Conservation (phyloP, 2,797 vertebrate genomes). For the Acipenser oxyrinchus region DNA sequence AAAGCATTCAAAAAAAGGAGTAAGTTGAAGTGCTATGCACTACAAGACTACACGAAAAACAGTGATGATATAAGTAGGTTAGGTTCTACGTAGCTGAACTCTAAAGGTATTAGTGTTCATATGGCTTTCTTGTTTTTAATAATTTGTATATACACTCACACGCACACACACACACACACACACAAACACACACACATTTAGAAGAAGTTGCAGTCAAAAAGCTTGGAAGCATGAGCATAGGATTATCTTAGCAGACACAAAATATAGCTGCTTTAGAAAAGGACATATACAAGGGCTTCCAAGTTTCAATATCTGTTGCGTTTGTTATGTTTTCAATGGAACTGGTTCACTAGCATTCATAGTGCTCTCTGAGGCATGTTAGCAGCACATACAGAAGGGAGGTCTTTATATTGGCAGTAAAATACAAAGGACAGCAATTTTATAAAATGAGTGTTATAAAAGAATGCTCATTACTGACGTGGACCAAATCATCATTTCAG, state of each 20-base stretch:
- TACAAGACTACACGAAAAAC: conserved; percentile 43
- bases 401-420: too few species aligned
- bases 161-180: conserved; percentile 40
- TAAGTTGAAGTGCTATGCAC: conserved; percentile 47
- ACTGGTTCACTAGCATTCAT: neutral
- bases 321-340: conserved; percentile 11
- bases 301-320: conserved; percentile 15
- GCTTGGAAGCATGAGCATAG: conserved; percentile 27
- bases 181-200: conserved; percentile 16
- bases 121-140: conserved; percentile 68
- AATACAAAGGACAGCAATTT: too few species aligned
- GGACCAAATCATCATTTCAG: too few species aligned
- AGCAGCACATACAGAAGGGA: neutral
- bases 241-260: conserved; percentile 30
- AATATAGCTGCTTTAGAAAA: conserved; percentile 28
- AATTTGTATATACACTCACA: conserved; percentile 52
- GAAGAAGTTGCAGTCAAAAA: conserved; percentile 29
- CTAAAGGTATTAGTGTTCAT: conserved; percentile 67
- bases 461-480: too few species aligned
- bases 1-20: conserved; percentile 8
- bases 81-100: conserved; percentile 60
- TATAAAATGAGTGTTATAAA: too few species aligned
- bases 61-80: conserved; percentile 47
- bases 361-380: neutral
- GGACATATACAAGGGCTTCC: conserved; percentile 30